phyloP scores from a whole-genome alignment of 2,797 vertebrate genomes.

The Zalophus californianus region DNA sequence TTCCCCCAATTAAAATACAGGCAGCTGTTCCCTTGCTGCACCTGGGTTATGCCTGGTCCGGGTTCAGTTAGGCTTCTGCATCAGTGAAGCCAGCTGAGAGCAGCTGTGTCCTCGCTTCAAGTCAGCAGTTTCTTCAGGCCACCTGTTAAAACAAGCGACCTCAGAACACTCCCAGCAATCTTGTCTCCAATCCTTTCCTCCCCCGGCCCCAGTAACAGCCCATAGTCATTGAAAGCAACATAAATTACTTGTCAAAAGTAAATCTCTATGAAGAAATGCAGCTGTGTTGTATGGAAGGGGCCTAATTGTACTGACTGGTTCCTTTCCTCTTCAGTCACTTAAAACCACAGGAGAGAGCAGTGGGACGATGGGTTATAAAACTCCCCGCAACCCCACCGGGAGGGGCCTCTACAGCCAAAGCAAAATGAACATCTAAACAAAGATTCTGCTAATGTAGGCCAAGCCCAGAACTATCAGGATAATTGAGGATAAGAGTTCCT shows the following conservation, averaged over 20 bases:
- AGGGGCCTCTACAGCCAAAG: constrained; percentile 28
- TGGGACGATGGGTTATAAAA: constrained; percentile 18
- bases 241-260: constrained; percentile 59
- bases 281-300: constrained; percentile 40
- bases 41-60: background rate
- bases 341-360: constrained; percentile 47
- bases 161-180: constrained; percentile 54
- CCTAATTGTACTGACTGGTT: constrained; percentile 57
- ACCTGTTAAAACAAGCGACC: constrained; percentile 46
- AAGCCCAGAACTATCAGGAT: constrained; percentile 37
- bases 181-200: constrained; percentile 33
- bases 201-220: background rate
- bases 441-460: constrained; percentile 59
- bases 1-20: constrained; percentile 22
- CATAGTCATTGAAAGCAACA: constrained; percentile 70
- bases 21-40: background rate
- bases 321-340: constrained; percentile 43
- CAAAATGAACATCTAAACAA: constrained; percentile 54
- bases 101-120: constrained; percentile 48
- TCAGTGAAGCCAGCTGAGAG: constrained; percentile 11
- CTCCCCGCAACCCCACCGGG: background rate
- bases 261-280: constrained; percentile 71
- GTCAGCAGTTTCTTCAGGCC: constrained; percentile 47
- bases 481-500: constrained; percentile 56
- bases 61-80: background rate